These are phyloP conservation scores for Epicampocera succincta DNA, from an alignment of 2,888 invertebrate genomes.

Conservation along the genomic window DNA sequence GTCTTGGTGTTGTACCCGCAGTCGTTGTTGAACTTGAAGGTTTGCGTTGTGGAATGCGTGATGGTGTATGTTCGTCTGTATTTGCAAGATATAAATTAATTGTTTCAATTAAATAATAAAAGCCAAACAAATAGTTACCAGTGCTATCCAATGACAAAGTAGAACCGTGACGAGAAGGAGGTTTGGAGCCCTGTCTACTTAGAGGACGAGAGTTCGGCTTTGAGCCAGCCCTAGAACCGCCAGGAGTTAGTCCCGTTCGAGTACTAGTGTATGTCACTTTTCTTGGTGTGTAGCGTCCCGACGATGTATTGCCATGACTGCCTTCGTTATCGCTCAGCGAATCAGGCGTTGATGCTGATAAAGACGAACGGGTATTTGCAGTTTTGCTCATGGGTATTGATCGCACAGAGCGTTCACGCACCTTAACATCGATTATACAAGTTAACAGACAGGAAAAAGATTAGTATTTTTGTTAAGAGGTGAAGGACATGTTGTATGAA, in stretches of 20 bases:
- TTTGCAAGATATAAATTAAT: not conserved
- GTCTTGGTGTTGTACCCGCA: slow-evolving; percentile 82
- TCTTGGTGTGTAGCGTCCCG: slow-evolving; percentile 85
- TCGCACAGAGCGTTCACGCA: slow-evolving; percentile 94
- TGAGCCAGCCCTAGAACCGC: slow-evolving; percentile 87
- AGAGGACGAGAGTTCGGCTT: slow-evolving; percentile 93
- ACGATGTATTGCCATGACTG: slow-evolving; percentile 72
- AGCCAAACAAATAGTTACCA: slow-evolving; percentile 82
- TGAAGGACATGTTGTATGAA: slow-evolving; percentile 25
- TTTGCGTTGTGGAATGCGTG: slow-evolving; percentile 91
- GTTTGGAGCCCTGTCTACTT: slow-evolving; percentile 93
- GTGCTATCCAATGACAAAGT: slow-evolving; percentile 94
- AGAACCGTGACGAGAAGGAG: slow-evolving; percentile 96
- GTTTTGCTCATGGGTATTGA: slow-evolving; percentile 94
- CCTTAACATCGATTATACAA: slow-evolving; percentile 83
- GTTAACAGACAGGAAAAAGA: not conserved
- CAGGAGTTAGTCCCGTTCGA: slow-evolving; percentile 87
- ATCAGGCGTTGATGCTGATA: slow-evolving; percentile 94
- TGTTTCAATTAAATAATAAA: not conserved
- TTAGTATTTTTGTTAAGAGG: too few relatives aligned
- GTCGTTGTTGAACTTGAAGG: slow-evolving; percentile 84
- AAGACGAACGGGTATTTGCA: slow-evolving; percentile 85
- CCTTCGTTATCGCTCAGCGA: slow-evolving; percentile 94
- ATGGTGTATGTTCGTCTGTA: slow-evolving; percentile 84
- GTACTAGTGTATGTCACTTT: slow-evolving; percentile 85